A percentile compares a stretch with the other conserved stretches of the same genome.
These are phyloP conservation scores for Drosophila santomea DNA, from an alignment of 1,140 invertebrate species.

Conservation along the genomic window DNA sequence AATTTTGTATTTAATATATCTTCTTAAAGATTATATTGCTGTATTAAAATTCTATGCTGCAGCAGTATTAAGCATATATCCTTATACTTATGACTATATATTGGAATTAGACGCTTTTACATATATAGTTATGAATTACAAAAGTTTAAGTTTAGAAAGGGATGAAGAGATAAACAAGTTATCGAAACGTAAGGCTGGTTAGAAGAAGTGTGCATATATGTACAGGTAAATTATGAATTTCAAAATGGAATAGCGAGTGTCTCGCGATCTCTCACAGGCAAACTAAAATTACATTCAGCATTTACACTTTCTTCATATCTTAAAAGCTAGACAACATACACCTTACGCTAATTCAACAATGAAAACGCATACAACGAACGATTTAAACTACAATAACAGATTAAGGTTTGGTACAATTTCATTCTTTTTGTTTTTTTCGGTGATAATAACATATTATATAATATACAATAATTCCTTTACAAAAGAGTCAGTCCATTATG, in stretches of 20 bases:
- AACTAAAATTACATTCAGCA: slow-evolving; percentile 66
- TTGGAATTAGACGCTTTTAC: slow-evolving; percentile 50
- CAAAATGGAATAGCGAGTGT: slow-evolving; percentile 52
- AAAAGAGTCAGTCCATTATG: slow-evolving; percentile 76
- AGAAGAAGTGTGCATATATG: slow-evolving; percentile 39
- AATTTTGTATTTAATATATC: slow-evolving; percentile 16
- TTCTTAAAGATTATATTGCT: slow-evolving; percentile 48
- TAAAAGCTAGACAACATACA: slow-evolving; percentile 76
- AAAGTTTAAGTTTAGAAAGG: slow-evolving; percentile 36
- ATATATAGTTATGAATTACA: slow-evolving; percentile 32
- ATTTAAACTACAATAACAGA: slow-evolving; percentile 77
- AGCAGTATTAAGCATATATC: slow-evolving; percentile 24
- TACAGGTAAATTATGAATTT: slow-evolving; percentile 60
- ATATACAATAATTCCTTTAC: slow-evolving; percentile 60
- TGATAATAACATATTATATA: slow-evolving; percentile 50
- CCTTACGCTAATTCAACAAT: slow-evolving; percentile 64
- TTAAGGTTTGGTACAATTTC: slow-evolving; percentile 67
- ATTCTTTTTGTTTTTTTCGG: slow-evolving; percentile 35
- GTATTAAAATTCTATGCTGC: slow-evolving; percentile 38
- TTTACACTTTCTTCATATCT: slow-evolving; percentile 48
- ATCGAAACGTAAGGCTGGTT: slow-evolving; percentile 19
- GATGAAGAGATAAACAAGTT: slow-evolving; percentile 20
- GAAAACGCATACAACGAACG: slow-evolving; percentile 64
- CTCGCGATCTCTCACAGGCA: slow-evolving; percentile 39
- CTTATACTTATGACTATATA: slow-evolving; percentile 41